Evolutionary conservation across 2,888 invertebrate genomes (phyloP), one percentile per base, ranked within the genome.

Genomic region (Allophyes oxyacanthae): DNA sequence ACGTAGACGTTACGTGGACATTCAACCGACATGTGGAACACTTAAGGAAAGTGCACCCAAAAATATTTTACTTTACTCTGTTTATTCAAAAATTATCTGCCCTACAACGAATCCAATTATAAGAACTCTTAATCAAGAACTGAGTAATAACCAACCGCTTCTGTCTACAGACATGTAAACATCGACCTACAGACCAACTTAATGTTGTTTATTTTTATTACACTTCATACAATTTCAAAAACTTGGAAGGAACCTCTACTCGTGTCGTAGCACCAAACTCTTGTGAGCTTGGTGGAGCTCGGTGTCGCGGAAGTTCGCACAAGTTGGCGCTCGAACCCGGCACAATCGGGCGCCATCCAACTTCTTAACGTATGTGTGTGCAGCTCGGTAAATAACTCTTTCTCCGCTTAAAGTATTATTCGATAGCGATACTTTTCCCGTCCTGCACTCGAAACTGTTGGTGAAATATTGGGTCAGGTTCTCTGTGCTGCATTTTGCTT

Each of bases 331-430:
- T 20, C 33, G n/a, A 32, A 5, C 43, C 33, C 25, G 9, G 9
- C 41, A 11, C 28, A 6, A 9, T 30, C 37, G 30, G 11, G 3
- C 14, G 28, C 30, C 11, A 61, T 28, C 32, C 56, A 56, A 64
- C 45, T 63, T 50, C 45, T 57, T 45, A 50, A 38, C 49, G 36
- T 37, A 38, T 34, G 45, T 14, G 64, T 50, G 45, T 34, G 51
- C 46, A 33, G 42, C 51, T 7, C 44, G 45, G 65, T 58, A 43
- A 64, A 64, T 58, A 65, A 65, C 46, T 51, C 45, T 10, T 15
- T 9, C 33, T n/a, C 26, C 34, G 58, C 65, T 46, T 49, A 28
- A 38, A 43, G 37, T 26, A 50, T 8, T 43, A 28, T 45, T 51
- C 65, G 65, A 46, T 50, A 30, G 65, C 48, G 44, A 11, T n/a